phyloP scores from a whole-genome alignment of 2,113 vertebrate genomes.

The Rhombomys opimus region DNA sequence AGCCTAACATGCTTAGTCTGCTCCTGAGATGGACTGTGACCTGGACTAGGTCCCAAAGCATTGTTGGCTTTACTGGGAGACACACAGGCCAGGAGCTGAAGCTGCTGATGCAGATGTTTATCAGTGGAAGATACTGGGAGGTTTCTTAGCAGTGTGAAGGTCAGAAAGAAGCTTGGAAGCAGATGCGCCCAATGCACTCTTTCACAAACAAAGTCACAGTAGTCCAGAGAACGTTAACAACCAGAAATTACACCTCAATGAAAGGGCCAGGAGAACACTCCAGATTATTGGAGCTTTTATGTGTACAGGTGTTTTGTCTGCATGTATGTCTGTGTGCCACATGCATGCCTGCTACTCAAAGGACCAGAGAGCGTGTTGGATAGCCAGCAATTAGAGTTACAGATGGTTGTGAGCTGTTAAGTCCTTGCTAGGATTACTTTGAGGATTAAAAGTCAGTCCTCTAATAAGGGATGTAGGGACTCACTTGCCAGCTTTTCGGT shows the following conservation, averaged over 20 bases:
- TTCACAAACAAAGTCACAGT: background rate
- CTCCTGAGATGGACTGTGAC: background rate
- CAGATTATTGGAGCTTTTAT: background rate
- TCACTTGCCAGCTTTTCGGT: too few relatives aligned
- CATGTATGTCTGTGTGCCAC: background rate
- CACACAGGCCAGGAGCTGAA: background rate
- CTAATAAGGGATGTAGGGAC: too few relatives aligned
- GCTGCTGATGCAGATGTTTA: background rate
- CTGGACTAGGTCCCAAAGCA: background rate
- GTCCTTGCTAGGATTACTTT: background rate
- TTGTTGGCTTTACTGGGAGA: background rate
- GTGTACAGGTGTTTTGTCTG: background rate
- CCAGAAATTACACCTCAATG: background rate
- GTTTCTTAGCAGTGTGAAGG: background rate
- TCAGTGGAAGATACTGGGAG: background rate
- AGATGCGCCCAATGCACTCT: background rate
- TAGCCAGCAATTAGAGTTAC: background rate
- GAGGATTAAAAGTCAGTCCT: too few relatives aligned
- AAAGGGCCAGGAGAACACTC: background rate
- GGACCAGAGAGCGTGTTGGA: background rate
- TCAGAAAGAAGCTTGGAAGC: background rate
- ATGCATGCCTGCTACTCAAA: background rate
- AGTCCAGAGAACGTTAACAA: background rate
- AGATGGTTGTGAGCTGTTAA: background rate
- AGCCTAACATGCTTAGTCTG: background rate